A percentile compares a stretch with the other conserved stretches of the same genome.
Evolutionary conservation across 2,113 vertebrate genomes (phyloP).

Genomic region (Onychorhynchus coronatus): DNA sequence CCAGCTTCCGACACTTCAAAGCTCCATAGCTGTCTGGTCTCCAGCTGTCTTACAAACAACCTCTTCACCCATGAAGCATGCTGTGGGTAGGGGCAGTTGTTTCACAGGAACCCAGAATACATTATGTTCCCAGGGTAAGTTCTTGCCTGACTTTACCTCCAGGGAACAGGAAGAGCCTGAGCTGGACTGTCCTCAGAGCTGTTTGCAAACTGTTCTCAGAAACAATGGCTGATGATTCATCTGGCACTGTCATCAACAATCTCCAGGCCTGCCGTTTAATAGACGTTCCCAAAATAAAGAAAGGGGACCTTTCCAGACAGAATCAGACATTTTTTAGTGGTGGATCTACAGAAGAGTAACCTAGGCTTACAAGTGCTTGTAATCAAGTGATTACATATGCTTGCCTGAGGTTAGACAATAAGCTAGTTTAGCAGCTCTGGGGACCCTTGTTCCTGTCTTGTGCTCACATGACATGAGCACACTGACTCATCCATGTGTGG

Average conservation of each 20-base stretch:
- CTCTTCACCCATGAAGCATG: slow-evolving; percentile 17
- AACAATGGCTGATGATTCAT: slow-evolving; percentile 60
- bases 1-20: neutral
- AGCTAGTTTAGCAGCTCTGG: slow-evolving; percentile 28
- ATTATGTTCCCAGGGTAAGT: slow-evolving; percentile 23
- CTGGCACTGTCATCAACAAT: neutral
- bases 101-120: slow-evolving; percentile 34
- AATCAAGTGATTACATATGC: slow-evolving; percentile 26
- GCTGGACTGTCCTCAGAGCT: slow-evolving; percentile 38
- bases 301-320: neutral
- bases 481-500: slow-evolving; percentile 2
- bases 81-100: slow-evolving; percentile 31
- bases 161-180: slow-evolving; percentile 37
- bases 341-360: neutral
- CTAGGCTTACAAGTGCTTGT: neutral
- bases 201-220: slow-evolving; percentile 40
- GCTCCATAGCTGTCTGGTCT: neutral
- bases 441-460: slow-evolving; percentile 22
- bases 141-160: slow-evolving; percentile 45
- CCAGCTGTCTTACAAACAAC: slow-evolving; percentile 34
- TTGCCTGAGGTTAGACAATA: slow-evolving; percentile 8
- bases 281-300: slow-evolving; percentile 14
- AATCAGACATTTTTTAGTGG: neutral
- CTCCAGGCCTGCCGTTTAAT: neutral
- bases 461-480: neutral